Evolutionary conservation across 2,888 invertebrate species (phyloP), one percentile per base, ranked within the genome.

Genomic region (Idaea biselata): DNA sequence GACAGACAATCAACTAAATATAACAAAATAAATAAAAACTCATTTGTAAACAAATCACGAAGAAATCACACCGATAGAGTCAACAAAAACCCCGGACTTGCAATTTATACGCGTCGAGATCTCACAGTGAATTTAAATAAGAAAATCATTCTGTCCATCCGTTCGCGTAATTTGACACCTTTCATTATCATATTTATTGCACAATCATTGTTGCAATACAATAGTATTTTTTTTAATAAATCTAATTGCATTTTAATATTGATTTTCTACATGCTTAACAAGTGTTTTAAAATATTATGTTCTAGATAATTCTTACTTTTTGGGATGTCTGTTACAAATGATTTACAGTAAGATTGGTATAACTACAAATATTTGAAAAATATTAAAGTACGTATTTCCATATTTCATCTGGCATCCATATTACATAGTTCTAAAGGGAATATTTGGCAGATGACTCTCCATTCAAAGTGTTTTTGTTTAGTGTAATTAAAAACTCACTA

Each of bases 151-250:
- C 81, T 74, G 81, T 80, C 83, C 76, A 84, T 83, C 84, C 80
- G 68, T 83, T 83, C 78, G 80, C 81, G 87, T 89, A 89, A 89
- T 90, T 89, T 91, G 89, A 90, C 89, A 90, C 89, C 88, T 89
- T 88, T 87, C 89, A 91, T 90, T 91, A 90, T 89, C 90, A 91
- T 91, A 89, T 89, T 89, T 89, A 90, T 91, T 88, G 85, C 87
- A 73, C 77, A 82, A 75, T 75, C 72, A 69, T 60, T 70, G 63
- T 70, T 61, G 75, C 76, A 32, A 64, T 55, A 58, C 18, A 33
- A n/a, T n/a, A 32, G 55, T 16, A 53, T 58, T 18, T 11, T 16
- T 59, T 61, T 57, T 8, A 55, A 58, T 58, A 18, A 25, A 55
- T 25, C 60, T 60, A 62, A 58, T 33, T 53, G 14, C 55, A 5